Conservation (phyloP, 2,113 vertebrate species). For the Haplochromis vanheusdeni region DNA sequence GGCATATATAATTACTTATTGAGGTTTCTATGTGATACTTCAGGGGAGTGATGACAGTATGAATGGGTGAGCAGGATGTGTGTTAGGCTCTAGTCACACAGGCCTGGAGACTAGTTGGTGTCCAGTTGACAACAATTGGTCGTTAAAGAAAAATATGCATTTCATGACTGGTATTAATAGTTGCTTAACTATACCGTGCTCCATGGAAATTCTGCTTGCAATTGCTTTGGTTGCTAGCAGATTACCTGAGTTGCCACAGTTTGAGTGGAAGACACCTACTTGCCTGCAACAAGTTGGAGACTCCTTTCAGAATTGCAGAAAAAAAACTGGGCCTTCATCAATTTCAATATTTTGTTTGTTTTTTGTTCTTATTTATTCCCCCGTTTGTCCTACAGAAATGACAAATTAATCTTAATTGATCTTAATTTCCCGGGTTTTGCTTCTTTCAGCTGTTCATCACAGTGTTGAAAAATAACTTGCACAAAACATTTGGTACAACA, state of each 20-base stretch:
- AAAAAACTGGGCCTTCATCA: background rate
- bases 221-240: background rate
- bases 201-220: background rate
- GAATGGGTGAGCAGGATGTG: background rate
- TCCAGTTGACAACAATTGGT: background rate
- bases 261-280: background rate
- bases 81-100: background rate
- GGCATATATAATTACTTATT: background rate
- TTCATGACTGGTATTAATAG: background rate
- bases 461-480: background rate
- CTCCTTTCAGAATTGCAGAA: background rate
- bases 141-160: background rate
- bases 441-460: background rate
- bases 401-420: background rate
- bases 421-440: background rate
- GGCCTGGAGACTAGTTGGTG: background rate
- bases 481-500: background rate
- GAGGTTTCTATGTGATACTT: background rate
- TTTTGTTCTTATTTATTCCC: background rate
- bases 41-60: background rate
- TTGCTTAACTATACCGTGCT: background rate
- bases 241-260: background rate
- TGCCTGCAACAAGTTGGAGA: background rate
- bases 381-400: background rate
- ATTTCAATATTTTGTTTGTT: background rate